Evolutionary conservation across 2,888 invertebrate genomes (phyloP), one percentile per base, ranked within the genome.

Genomic region (Torymus texanus): DNA sequence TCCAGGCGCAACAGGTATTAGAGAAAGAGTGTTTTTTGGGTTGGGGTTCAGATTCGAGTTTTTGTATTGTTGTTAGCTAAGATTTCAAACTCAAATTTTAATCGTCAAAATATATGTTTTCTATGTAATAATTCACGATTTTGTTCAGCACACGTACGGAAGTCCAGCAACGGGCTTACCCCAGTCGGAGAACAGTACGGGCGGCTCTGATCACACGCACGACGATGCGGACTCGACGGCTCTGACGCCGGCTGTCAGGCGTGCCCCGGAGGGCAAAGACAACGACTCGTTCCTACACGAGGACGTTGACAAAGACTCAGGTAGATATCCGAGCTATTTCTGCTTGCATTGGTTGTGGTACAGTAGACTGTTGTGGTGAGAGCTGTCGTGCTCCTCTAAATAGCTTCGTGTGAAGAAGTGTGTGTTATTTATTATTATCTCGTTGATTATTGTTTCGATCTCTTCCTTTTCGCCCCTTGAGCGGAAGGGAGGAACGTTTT

Each of bases 221-320:
- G 88, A 89, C 53, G 84, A 83, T 21, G 75, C 82, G 14, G 82
- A 81, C 29, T 86, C 88, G 65, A 84, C 85, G 50, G 84, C 86
- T 4, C 80, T 89, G 74, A 86, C 89, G 21, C 84, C 88, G 84
- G 92, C 93, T 79, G 91, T 93, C 66, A 91, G 95, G 93, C 89
- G 95, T 94, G 66, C 78, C 51, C 96, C 96, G 3, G 96, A 96
- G 87, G 96, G 96, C 29, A 95, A 95, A 89, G 96, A 96, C 90
- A 94, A 95, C 89, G 95, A 95, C 86, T 92, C 93, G 21, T 92
- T 93, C 87, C 91, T 93, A 85, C 91, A 91, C 71, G 93, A 93
- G 87, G 93, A 94, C 87, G 91, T 89, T 79, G 89, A 92, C 70
- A 88, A 93, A 87, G 92, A 93, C 90, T 89, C 90, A 90, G 90